Base-by-base conservation (phyloP, 2,113 vertebrate genomes). In the Chinchilla lanigera region DNA sequence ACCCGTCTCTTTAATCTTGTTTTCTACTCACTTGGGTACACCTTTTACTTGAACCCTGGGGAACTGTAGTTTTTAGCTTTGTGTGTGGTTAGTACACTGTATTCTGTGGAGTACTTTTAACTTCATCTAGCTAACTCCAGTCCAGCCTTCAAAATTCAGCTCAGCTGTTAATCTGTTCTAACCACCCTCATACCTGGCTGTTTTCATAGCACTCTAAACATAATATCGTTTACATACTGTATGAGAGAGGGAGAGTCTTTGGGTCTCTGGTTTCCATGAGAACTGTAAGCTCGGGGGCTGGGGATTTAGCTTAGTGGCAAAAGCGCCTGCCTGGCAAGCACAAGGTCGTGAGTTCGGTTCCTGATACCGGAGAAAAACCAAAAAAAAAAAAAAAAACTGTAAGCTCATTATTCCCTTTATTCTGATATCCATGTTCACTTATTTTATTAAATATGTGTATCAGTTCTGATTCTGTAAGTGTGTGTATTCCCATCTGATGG, bases 141-240 rank as follows among this genome's bases (percentile, higher is more conserved):
- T 78, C 19, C 60, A 44, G 52, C 30, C 50, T 96, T 90, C 50
- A 94, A 41, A 94, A 85, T 96, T 93, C 17, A 90, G 12, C 56
- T 73, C 5, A 89, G 0, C 4, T 95, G 58, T 81, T 87, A 54
- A 52, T 10, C 0, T 9, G 0, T 90, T 61, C 87, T 93, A 44
- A 50, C 75, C 28, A 28, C 11, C 54, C 28, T 30, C 47, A n/a
- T 14, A 81, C 35, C 17, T 63, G 1, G 63, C 5, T 69, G 7
- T 93, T 91, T 93, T 52, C 28, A 58, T 44, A 89, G 82, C 35
- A 30, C 17, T 81, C 35, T 85, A 26, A 86, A 58, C 1, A 4
- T 88, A 84, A 67, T 1, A 95, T 44, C 73, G 58, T 67, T 84
- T 78, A n/a, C n/a, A 92, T 11, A 47, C 44, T 89, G 8, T 54